Conservation (phyloP, 1,140 invertebrate species). For the Harpegnathos saltator region DNA sequence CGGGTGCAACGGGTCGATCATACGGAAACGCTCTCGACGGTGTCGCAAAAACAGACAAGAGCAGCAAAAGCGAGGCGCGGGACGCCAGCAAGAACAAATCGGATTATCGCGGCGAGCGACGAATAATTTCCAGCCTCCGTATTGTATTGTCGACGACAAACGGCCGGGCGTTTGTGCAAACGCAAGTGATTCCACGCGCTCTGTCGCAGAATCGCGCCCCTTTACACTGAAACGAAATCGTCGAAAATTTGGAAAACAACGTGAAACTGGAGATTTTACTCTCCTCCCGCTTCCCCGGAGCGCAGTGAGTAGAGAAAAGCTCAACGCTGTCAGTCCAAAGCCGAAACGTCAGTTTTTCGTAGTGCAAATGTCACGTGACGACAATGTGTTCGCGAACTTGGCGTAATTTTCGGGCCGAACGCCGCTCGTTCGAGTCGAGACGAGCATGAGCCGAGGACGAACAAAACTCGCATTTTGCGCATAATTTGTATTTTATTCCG, state of each 20-base stretch:
- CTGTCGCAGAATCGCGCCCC: too few relatives aligned
- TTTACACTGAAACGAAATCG: not conserved
- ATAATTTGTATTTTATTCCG: too few relatives aligned
- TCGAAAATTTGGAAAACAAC: slow-evolving; percentile 10
- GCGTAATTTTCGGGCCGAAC: too few relatives aligned
- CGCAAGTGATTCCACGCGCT: too few relatives aligned
- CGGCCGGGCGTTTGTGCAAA: not conserved
- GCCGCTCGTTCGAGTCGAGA: too few relatives aligned
- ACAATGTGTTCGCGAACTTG: too few relatives aligned
- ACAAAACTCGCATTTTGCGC: too few relatives aligned
- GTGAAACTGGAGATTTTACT: not conserved
- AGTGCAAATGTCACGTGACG: too few relatives aligned
- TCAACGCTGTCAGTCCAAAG: too few relatives aligned
- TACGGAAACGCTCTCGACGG: slow-evolving; percentile 24
- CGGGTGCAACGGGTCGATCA: slow-evolving; percentile 14
- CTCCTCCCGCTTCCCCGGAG: not conserved
- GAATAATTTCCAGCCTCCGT: slow-evolving; percentile 36
- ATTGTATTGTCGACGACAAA: not conserved
- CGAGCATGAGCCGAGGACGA: too few relatives aligned
- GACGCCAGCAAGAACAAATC: slow-evolving; percentile 38
- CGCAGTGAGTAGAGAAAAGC: too few relatives aligned
- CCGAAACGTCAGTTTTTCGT: too few relatives aligned
- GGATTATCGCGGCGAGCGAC: slow-evolving; percentile 26
- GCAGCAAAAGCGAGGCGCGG: slow-evolving; percentile 11
- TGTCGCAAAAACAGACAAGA: slow-evolving; percentile 9